Percentiles rank a stretch among this genome's conserved stretches.
Evolutionary conservation across 2,888 invertebrate species (phyloP).

Genomic region (Rotaria macrura): DNA sequence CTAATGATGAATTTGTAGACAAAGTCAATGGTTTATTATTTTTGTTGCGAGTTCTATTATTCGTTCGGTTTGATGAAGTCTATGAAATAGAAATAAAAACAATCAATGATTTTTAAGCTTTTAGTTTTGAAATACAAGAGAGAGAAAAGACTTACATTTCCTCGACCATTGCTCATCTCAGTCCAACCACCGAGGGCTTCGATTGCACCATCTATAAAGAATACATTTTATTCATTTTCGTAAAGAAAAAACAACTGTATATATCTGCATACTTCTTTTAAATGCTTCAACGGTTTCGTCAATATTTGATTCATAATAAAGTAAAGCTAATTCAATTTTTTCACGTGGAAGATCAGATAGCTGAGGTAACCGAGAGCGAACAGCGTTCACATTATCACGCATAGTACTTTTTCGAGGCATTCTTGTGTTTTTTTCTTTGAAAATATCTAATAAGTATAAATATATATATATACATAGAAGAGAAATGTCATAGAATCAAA

Average conservation of each 20-base stretch:
- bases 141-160: background rate
- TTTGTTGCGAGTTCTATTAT: background rate
- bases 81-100: background rate
- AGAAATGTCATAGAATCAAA: too few species aligned
- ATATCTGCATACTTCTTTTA: background rate
- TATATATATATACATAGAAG: too few species aligned
- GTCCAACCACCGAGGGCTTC: slow-evolving; percentile 13
- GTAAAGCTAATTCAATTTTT: slow-evolving; percentile 11
- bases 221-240: background rate
- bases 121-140: background rate
- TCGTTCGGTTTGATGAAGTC: background rate
- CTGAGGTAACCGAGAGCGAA: background rate
- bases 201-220: background rate
- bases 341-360: slow-evolving; percentile 13
- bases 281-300: background rate
- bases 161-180: background rate
- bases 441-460: background rate
- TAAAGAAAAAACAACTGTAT: too few species aligned
- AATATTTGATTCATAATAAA: slow-evolving; percentile 10
- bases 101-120: background rate
- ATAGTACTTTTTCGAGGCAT: background rate
- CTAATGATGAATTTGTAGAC: background rate
- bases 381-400: background rate
- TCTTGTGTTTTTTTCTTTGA: background rate
- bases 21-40: background rate